phyloP scores from a whole-genome alignment of 2,797 vertebrate species.

The Pseudochirops cupreus region DNA sequence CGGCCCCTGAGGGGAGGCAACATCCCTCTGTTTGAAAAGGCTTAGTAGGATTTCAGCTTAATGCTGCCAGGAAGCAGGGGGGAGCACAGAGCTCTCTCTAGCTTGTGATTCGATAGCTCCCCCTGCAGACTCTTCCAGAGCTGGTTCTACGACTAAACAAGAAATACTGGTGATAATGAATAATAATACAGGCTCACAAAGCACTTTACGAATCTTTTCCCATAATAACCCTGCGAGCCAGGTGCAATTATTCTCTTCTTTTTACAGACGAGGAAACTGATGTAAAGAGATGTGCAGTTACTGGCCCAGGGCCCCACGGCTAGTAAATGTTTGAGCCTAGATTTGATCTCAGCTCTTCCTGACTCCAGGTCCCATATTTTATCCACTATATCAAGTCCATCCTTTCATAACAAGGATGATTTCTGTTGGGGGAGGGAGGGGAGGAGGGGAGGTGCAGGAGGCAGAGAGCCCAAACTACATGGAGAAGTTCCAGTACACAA shows the following conservation, averaged over 20 bases:
- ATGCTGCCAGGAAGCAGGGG: not conserved
- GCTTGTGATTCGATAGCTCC: not conserved
- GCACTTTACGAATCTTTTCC: not conserved
- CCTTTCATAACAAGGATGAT: not conserved
- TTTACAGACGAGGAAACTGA: not conserved
- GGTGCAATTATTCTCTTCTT: not conserved
- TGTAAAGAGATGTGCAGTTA: not conserved
- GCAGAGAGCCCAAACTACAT: not conserved
- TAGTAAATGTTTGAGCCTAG: not conserved
- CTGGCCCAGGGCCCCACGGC: not conserved
- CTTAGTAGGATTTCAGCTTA: not conserved
- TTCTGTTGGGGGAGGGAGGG: not conserved
- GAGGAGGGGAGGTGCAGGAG: not conserved
- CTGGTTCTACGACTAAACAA: not conserved
- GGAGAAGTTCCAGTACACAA: not conserved
- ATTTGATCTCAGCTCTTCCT: not conserved
- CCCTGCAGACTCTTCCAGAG: not conserved
- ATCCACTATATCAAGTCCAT: not conserved
- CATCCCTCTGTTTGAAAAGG: not conserved
- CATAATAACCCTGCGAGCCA: not conserved
- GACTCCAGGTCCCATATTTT: not conserved
- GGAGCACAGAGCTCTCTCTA: not conserved
- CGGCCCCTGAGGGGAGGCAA: not conserved
- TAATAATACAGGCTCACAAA: not conserved
- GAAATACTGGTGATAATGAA: not conserved